phyloP scores from a whole-genome alignment of 2,888 invertebrate species.

The Fabriciana adippe region DNA sequence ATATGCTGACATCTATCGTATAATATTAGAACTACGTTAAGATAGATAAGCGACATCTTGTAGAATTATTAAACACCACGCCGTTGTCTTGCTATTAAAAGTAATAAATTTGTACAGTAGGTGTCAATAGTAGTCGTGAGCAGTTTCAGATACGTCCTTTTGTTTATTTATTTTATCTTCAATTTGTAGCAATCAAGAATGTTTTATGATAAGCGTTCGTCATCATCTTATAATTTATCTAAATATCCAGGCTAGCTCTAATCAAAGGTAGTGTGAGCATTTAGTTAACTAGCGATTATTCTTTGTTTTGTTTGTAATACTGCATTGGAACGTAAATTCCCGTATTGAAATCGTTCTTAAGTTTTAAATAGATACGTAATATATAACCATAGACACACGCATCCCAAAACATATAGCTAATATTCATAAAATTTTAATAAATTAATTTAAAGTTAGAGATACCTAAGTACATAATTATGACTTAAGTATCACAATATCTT shows the following conservation, averaged over 20 bases:
- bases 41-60: neutral
- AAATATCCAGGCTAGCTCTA: slow-evolving; percentile 11
- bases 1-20: neutral
- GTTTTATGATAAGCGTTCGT: slow-evolving; percentile 32
- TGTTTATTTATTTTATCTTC: slow-evolving; percentile 24
- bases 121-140: neutral
- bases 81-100: neutral
- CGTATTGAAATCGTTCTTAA: too few species aligned
- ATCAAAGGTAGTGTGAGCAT: slow-evolving; percentile 3
- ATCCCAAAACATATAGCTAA: too few species aligned
- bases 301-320: neutral
- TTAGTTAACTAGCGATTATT: neutral
- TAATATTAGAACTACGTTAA: neutral
- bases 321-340: too few species aligned
- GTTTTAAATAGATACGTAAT: too few species aligned
- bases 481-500: too few species aligned
- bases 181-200: slow-evolving; percentile 33
- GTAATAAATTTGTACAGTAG: neutral
- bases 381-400: too few species aligned
- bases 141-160: neutral
- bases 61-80: neutral
- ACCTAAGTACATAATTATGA: too few species aligned
- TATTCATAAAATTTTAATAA: too few species aligned
- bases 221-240: slow-evolving; percentile 27
- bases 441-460: too few species aligned